A percentile compares a stretch with the other conserved stretches of the same genome.
These are phyloP conservation scores for Lasioglossum albipes DNA, from an alignment of 1,140 invertebrate species.

Conservation along the genomic window DNA sequence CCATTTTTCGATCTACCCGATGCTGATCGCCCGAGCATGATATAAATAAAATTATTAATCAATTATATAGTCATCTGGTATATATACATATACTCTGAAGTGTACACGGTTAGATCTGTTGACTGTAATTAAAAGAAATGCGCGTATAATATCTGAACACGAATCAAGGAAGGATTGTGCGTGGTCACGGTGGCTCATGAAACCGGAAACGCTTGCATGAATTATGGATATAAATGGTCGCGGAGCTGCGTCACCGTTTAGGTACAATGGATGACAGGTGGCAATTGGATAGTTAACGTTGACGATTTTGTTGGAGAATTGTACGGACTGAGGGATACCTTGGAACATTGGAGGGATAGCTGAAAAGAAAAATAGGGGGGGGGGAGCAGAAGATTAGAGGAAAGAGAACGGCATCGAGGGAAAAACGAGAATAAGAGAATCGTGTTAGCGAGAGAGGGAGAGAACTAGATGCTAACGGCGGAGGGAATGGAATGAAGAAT, in stretches of 20 bases:
- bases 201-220: slow-evolving; percentile 6
- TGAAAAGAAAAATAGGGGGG: slow-evolving; percentile 5
- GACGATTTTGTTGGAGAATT: slow-evolving; percentile 51
- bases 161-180: background rate
- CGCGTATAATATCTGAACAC: background rate
- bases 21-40: too few species aligned
- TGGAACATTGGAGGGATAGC: slow-evolving; percentile 28
- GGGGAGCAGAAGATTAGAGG: background rate
- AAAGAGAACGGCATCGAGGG: background rate
- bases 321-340: slow-evolving; percentile 26
- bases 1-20: too few species aligned
- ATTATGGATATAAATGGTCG: slow-evolving; percentile 35
- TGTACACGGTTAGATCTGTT: too few species aligned
- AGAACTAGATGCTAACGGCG: background rate
- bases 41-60: too few species aligned
- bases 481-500: slow-evolving; percentile 29
- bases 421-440: slow-evolving; percentile 30
- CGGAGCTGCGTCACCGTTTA: slow-evolving; percentile 28
- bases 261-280: slow-evolving; percentile 47
- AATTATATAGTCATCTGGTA: background rate
- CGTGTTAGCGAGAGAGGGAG: background rate
- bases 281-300: slow-evolving; percentile 58
- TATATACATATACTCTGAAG: background rate
- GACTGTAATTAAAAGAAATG: too few species aligned
- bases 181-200: background rate